Base-by-base conservation (phyloP, 2,113 vertebrate genomes). In the Boleophthalmus pectinirostris region DNA sequence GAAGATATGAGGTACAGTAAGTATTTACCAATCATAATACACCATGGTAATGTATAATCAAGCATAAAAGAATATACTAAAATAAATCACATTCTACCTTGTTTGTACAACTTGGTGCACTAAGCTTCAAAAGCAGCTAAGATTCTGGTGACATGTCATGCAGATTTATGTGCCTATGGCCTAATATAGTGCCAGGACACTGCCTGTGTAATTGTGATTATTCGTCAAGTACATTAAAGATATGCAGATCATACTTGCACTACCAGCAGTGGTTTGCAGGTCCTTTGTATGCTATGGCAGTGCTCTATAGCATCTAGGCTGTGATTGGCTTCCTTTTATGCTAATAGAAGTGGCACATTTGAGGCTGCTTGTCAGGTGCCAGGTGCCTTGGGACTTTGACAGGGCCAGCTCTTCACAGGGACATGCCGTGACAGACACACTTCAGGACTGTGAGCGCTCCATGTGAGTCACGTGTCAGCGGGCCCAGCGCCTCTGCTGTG, bases 331-430 rank as follows among this genome's bases (percentile, higher is more conserved):
- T 63, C 1, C 3, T 38, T 49, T 24, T 21, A 0, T 53, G 65
- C 66, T 85, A 78, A 66, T 63, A 10, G 60, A 73, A 77, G 56
- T 47, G 20, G 57, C 72, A 51, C 61, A 53, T 77, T 67, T 68
- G 33, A 53, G 51, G 25, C 66, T 69, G 68, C 15, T 6, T 65
- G 64, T 75, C 82, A 69, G 16, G 56, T 58, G 69, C 71, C 78
- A 87, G 83, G 86, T 87, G 82, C 78, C 35, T 66, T 49, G 56
- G 51, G 33, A 53, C 68, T 57, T 75, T 80, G 86, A 85, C 85
- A 82, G 76, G 56, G 38, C 3, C 46, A 56, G 2, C 71, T 61
- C 69, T 81, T 79, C 43, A 53, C 38, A 38, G 74, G 77, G 83
- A 83, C 78, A 75, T 14, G 65, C 76, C 12, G 16, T 78, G 80